These are phyloP conservation scores for Acanthornis magna DNA, from an alignment of 2,797 vertebrate species.

Conservation along the genomic window DNA sequence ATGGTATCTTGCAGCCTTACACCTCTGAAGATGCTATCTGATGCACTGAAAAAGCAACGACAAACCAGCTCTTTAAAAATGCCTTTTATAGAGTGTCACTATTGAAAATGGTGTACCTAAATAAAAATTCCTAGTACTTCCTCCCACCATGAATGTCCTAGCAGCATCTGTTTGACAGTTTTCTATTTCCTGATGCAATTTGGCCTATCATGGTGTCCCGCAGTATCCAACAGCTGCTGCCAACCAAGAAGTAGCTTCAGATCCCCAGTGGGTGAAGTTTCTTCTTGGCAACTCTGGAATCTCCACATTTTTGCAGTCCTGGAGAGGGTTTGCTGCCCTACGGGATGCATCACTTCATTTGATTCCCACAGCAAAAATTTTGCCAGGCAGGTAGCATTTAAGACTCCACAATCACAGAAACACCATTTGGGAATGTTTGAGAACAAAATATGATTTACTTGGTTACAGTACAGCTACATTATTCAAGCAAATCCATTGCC, in stretches of 20 bases:
- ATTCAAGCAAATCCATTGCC: not conserved
- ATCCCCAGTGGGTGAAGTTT: not conserved
- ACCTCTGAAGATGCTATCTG: not conserved
- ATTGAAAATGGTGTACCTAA: not conserved
- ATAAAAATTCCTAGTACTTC: not conserved
- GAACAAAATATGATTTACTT: not conserved
- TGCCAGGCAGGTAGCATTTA: not conserved
- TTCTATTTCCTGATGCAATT: not conserved
- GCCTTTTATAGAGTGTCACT: not conserved
- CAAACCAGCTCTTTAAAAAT: not conserved
- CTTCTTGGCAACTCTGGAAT: not conserved
- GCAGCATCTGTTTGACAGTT: not conserved
- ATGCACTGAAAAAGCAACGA: not conserved
- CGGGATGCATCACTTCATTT: not conserved
- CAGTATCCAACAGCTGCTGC: not conserved
- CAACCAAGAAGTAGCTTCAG: not conserved
- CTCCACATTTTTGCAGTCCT: not conserved
- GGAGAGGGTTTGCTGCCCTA: not conserved
- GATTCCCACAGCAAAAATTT: not conserved
- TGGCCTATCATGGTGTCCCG: not conserved
- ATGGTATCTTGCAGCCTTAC: not conserved
- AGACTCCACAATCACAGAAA: not conserved
- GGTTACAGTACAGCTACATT: not conserved
- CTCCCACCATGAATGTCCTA: not conserved
- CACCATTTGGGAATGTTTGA: not conserved